Evolutionary conservation across 92 coral and sea anemone genomes (phyloP), one percentile per base, ranked within the genome.

Genomic region (Phenganax marumi): DNA sequence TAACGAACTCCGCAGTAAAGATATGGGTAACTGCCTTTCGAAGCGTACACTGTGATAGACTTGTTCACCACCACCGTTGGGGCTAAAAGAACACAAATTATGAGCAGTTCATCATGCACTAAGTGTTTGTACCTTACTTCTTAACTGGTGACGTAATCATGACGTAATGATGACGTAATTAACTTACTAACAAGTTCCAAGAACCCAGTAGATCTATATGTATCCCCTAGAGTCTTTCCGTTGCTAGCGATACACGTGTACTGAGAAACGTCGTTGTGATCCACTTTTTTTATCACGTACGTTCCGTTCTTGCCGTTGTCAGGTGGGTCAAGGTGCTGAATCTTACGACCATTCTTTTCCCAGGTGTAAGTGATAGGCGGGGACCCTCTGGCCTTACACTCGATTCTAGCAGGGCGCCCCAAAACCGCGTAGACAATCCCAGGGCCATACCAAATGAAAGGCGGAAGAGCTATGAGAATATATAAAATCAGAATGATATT

Each of bases 1-100:
- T 87, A 83, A 10, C 87, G 79, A 6, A 96, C 96, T 12, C 91
- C 93, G 63, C 97, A 84, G 26, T 76, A 85, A 25, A 96, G 91
- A 23, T 51, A 52, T 50, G 89, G 90, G 6, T 66, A 57, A 21
- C 85, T 71, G 39, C 96, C 99, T 84, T 96, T 96, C 46, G 85
- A 76, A 52, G 93, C 99, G 50, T 87, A 92, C 48, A 85, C 88
- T 56, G 87, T 88, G 0, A 51, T 14, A 10, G 83, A 78, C 14
- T 62, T n/a, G 63, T 78, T 78, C 26, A 78, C 83, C 4, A 77
- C 81, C 10, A 78, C 83, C 1, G 73, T 61, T 21, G 55, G 55
- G 8, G 55, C 83, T 78, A 23, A 24, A 63, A 48, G 24, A 33
- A 33, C 43, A 58, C 51, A 76, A 18, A 47, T 13, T 9, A 17